These are phyloP conservation scores for Hiodon alosoides DNA, from an alignment of 2,113 vertebrate genomes.

Conservation along the genomic window DNA sequence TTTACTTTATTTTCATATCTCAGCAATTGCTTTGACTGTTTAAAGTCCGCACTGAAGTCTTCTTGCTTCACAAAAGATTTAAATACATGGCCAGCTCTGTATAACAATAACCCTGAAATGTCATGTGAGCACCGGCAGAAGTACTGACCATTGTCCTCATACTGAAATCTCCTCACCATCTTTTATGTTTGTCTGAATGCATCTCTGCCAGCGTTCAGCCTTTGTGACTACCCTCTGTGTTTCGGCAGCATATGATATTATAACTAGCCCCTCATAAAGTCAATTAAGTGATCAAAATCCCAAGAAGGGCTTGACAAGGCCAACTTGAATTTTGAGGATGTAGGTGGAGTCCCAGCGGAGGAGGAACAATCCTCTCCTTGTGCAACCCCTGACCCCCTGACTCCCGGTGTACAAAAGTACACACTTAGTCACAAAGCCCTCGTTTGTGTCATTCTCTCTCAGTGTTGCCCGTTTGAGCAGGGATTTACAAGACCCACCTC, in stretches of 20 bases:
- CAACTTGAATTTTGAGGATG: not conserved
- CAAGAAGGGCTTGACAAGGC: not conserved
- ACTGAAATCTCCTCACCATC: not conserved
- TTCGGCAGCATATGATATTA: not conserved
- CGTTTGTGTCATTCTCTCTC: constrained; percentile 14
- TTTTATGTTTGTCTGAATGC: not conserved
- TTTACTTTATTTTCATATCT: too few species aligned
- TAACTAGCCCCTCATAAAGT: not conserved
- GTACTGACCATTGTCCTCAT: too few species aligned
- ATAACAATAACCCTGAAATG: too few species aligned
- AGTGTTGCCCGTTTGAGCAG: not conserved
- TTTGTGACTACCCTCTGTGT: constrained; percentile 1
- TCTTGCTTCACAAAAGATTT: too few species aligned
- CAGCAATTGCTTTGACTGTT: too few species aligned
- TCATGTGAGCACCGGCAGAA: too few species aligned
- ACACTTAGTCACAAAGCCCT: constrained; percentile 10
- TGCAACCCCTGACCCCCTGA: not conserved
- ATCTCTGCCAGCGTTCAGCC: not conserved
- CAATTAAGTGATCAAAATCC: not conserved
- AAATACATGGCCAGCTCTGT: too few species aligned
- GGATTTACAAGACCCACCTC: constrained; percentile 11
- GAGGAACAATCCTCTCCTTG: constrained; percentile 6
- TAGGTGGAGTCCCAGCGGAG: not conserved
- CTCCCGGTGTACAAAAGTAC: constrained; percentile 1
- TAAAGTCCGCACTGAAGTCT: too few species aligned